Percentiles rank a stretch among this genome's conserved stretches.
Conservation (phyloP, 2,888 invertebrate species). For the Phytoseiulus persimilis region DNA sequence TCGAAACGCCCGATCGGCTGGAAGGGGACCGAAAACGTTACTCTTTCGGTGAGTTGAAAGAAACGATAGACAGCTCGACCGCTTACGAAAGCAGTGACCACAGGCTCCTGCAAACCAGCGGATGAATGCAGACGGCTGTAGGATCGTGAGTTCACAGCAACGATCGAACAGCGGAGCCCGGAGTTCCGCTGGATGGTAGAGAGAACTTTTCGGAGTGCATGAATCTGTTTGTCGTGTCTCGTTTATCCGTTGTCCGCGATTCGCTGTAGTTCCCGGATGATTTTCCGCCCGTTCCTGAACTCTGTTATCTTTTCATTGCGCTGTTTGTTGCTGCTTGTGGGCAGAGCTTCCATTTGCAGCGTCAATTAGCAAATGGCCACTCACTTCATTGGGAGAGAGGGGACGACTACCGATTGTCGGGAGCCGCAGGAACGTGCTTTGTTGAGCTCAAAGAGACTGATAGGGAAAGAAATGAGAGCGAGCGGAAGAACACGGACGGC, state of each 20-base stretch:
- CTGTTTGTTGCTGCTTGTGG: no score
- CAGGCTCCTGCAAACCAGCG: no score
- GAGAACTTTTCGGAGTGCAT: background rate
- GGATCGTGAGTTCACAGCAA: no score
- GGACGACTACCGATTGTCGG: background rate
- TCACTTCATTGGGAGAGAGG: background rate
- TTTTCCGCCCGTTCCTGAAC: background rate
- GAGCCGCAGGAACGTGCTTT: background rate
- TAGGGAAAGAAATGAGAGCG: background rate
- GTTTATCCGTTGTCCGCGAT: background rate
- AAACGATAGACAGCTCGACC: background rate
- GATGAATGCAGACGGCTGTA: no score
- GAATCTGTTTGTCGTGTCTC: background rate
- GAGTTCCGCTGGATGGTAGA: no score
- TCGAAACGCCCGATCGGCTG: constrained; percentile 22
- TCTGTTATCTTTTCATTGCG: background rate
- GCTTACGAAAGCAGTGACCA: no score
- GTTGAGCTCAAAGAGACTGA: background rate
- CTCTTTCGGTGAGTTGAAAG: background rate
- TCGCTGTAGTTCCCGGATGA: background rate
- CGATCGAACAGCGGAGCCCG: no score
- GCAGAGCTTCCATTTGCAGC: background rate
- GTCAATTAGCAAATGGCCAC: background rate
- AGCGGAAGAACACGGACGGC: background rate
- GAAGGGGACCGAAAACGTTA: background rate